Conservation (phyloP, 2,113 vertebrate species). For the Smithornis capensis region DNA sequence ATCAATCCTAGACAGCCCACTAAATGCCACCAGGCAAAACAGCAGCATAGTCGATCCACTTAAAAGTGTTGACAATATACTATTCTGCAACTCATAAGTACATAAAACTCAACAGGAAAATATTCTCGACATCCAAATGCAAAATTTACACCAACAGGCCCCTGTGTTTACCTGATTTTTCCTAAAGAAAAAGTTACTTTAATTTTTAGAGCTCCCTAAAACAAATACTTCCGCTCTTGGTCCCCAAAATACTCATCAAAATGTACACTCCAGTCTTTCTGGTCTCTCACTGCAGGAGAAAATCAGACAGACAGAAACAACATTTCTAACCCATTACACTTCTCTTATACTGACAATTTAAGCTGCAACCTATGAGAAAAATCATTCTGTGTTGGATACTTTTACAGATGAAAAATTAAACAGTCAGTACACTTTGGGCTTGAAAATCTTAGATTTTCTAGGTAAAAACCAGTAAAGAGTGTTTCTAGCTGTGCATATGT, state of each 20-base stretch:
- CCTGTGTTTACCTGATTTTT: neutral
- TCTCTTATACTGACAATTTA: neutral
- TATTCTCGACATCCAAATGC: neutral
- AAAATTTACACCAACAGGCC: neutral
- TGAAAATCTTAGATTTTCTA: neutral
- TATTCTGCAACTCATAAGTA: neutral
- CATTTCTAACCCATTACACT: neutral
- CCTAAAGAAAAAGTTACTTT: neutral
- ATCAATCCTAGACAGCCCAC: neutral
- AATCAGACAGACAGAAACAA: neutral
- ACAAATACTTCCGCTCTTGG: neutral
- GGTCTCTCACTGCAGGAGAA: neutral
- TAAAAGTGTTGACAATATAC: neutral
- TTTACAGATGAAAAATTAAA: neutral
- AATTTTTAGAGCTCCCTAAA: neutral
- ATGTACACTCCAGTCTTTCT: neutral
- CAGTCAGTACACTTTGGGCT: neutral
- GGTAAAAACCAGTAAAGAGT: neutral
- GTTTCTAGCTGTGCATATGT: neutral
- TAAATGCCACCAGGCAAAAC: neutral
- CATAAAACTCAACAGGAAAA: neutral
- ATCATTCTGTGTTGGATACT: neutral
- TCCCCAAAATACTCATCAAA: neutral
- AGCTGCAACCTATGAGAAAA: neutral
- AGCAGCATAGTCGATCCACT: accelerated